These are phyloP conservation scores for Clanis bilineata DNA, from an alignment of 2,888 invertebrate genomes.

Conservation along the genomic window DNA sequence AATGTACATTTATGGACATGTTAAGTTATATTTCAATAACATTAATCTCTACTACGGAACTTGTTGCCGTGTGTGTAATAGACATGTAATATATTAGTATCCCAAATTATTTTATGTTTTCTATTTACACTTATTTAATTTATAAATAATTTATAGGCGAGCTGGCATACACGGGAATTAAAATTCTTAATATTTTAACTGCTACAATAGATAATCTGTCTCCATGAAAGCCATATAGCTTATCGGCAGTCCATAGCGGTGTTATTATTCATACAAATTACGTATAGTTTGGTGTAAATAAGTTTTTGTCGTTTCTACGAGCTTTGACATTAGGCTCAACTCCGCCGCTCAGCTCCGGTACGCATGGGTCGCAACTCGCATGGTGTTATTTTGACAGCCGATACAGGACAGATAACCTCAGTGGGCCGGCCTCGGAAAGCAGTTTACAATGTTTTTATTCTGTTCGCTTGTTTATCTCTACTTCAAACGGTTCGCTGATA, in stretches of 20 bases:
- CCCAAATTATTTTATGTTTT: background rate
- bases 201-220: background rate
- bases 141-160: background rate
- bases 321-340: background rate
- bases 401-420: constrained; percentile 43
- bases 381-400: constrained; percentile 21
- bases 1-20: no score
- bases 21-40: no score
- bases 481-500: constrained; percentile 41
- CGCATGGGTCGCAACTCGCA: background rate
- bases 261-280: background rate
- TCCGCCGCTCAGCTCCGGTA: background rate
- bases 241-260: background rate
- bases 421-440: constrained; percentile 36
- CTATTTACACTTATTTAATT: background rate
- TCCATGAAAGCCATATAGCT: background rate
- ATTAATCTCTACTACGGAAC: no score
- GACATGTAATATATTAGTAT: no score
- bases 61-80: no score
- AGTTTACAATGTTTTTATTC: constrained; percentile 53
- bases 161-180: background rate
- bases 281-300: background rate
- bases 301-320: background rate
- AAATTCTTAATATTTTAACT: no score
- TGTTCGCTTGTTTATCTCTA: constrained; percentile 38